Base-by-base conservation (phyloP, 1,140 invertebrate species). In the Chymomyza costata region DNA sequence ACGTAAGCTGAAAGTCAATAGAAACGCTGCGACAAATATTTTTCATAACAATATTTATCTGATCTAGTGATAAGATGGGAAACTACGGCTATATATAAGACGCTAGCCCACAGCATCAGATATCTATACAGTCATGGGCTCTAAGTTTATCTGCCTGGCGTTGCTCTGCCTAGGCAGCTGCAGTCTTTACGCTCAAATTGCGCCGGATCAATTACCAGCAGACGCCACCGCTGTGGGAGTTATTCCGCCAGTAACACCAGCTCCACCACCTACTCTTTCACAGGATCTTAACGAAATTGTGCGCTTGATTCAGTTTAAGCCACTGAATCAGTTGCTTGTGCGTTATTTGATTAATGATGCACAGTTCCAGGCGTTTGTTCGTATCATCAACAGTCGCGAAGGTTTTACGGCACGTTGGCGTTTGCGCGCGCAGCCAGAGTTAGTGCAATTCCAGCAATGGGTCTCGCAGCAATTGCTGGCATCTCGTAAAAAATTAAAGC, bases 331-430 rank as follows among this genome's bases (percentile, higher is more conserved):
- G 14, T 44, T 84, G 1, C 18, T 71, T n/a, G 53, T 52, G 17
- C 63, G 82, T 7, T 84, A 84, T 37, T 34, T 84, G 6, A 45
- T 84, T 19, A 84, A 84, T 18, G 82, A 84, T 62, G 73, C 40
- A 6, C 55, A 84, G 56, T 84, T 84, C 35, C 82, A 84, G 45
- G 57, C 63, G 7, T 59, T 84, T 34, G 61, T 84, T 8, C 52
- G 82, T 11, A 69, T 66, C 17, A 31, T 82, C 7, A 84, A 84
- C 37, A 81, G 82, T 40, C 58, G 76, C 2, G 52, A 40, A 8
- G 82, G 48, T 1, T 62, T 65, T 15, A 64, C 38, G 1, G 58
- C 67, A n/a, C 58, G 54, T 3, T 71, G 71, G 71, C 68, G 73
- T 13, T 16, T 84, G 2, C 54, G 52, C 1, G 57, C 71, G 3